phyloP scores from a whole-genome alignment of 2,888 invertebrate species.

The Plebejus argus region DNA sequence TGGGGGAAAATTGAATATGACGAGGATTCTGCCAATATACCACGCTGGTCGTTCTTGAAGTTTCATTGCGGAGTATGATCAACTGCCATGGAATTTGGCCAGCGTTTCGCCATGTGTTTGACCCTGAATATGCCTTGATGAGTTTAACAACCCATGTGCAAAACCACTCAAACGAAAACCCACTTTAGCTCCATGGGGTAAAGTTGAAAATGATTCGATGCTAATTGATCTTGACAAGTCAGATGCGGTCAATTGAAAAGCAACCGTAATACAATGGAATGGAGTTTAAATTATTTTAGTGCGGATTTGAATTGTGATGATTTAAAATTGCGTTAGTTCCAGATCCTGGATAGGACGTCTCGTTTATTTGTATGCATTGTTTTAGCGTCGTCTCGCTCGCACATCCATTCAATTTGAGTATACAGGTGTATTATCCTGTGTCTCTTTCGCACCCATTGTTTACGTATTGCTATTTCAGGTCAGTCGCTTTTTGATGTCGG shows the following conservation, averaged over 20 bases:
- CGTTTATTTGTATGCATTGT: slow-evolving; percentile 64
- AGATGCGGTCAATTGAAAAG: slow-evolving; percentile 21
- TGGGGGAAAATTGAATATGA: background rate
- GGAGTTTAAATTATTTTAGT: slow-evolving; percentile 33
- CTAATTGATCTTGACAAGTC: background rate
- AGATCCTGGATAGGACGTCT: slow-evolving; percentile 53
- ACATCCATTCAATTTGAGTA: slow-evolving; percentile 69
- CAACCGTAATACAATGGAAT: slow-evolving; percentile 21
- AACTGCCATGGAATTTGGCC: slow-evolving; percentile 60
- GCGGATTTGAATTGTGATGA: too few relatives aligned
- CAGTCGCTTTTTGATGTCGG: slow-evolving; percentile 49
- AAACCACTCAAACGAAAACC: slow-evolving; percentile 38
- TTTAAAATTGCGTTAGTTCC: slow-evolving; percentile 41
- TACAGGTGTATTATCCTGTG: slow-evolving; percentile 67
- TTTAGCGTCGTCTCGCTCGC: slow-evolving; percentile 65
- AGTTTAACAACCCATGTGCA: slow-evolving; percentile 35
- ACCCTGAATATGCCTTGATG: slow-evolving; percentile 70
- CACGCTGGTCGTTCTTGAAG: background rate
- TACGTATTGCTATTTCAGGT: slow-evolving; percentile 55
- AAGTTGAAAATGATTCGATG: background rate
- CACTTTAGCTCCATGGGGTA: slow-evolving; percentile 40
- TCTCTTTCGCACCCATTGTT: slow-evolving; percentile 67
- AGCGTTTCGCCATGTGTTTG: slow-evolving; percentile 74
- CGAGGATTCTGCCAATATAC: slow-evolving; percentile 4
- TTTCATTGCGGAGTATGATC: slow-evolving; percentile 37